Evolutionary conservation across 2,888 invertebrate genomes (phyloP), one percentile per base, ranked within the genome.

Genomic region (Tenthredo distinguenda): DNA sequence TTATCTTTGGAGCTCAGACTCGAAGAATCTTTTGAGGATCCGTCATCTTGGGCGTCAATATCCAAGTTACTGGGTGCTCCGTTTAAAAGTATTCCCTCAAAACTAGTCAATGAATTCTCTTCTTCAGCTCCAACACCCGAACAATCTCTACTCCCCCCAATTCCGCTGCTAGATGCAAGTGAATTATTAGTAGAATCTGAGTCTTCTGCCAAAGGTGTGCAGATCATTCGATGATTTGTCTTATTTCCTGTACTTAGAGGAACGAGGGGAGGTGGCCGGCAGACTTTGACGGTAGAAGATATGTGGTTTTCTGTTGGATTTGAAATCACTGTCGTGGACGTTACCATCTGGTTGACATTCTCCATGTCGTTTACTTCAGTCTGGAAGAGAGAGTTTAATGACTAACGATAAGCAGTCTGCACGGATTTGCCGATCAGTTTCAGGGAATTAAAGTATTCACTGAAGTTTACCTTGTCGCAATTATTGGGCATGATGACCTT

Each of bases 31-130:
- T 95, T 95, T 83, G 95, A 95, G 2, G 94, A 94, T 9, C 92
- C 91, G 77, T 96, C 95, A 55, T 96, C 96, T 87, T 95, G 94
- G 65, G 94, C 94, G 86, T 95, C 95, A 37, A 95, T 94, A 74
- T 94, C 94, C 62, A 94, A 88, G 79, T 93, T 93, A 86, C 94
- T 94, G 3, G 95, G 94, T 62, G 95, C 94, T 85, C 95, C 96
- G 88, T 96, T 96, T 65, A 95, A 91, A 5, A 96, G 92, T 72
- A 96, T 94, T 37, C 96, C 96, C 88, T 96, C 96, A 90, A 96
- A 96, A 90, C 96, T 95, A 15, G 95, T 95, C 62, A 95, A 91
- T 0, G 95, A 95, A 90, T 95, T 95, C 82, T 96, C 96, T 82
- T 95, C 95, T n/a, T 95, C 95, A 43, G 94, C 93, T 9, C 95